Conservation (phyloP, 2,113 vertebrate species). For the Esox niger region DNA sequence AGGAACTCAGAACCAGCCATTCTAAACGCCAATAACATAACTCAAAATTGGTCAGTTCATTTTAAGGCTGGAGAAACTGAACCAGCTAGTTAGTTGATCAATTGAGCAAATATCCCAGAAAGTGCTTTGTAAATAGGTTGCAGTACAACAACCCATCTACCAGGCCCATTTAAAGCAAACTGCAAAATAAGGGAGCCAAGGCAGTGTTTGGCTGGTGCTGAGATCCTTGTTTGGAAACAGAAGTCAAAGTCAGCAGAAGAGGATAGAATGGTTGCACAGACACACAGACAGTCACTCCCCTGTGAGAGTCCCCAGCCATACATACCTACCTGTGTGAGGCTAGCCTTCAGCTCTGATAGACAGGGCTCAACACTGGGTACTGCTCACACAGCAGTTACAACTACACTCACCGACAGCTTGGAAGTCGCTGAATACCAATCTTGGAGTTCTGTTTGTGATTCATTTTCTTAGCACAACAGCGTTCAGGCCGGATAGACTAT, state of each 20-base stretch:
- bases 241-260: conserved; percentile 10
- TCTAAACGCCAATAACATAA: not conserved
- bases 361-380: conserved; percentile 15
- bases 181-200: not conserved
- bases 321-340: conserved; percentile 51
- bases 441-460: too few species aligned
- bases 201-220: not conserved
- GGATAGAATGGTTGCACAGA: not conserved
- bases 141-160: not conserved
- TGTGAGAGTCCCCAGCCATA: conserved; percentile 1
- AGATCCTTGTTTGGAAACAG: conserved; percentile 19
- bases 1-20: conserved; percentile 11
- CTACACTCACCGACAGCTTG: not conserved
- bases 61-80: too few species aligned
- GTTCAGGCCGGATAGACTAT: not conserved
- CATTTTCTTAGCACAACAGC: too few species aligned
- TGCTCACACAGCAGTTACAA: not conserved
- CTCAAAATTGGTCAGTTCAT: too few species aligned
- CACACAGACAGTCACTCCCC: not conserved
- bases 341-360: conserved; percentile 33
- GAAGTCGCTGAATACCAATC: not conserved
- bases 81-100: not conserved
- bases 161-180: not conserved
- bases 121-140: not conserved
- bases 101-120: not conserved